Percentiles rank a stretch among this genome's conserved stretches.
phyloP scores from a whole-genome alignment of 2,797 vertebrate genomes.

The Numenius phaeopus region DNA sequence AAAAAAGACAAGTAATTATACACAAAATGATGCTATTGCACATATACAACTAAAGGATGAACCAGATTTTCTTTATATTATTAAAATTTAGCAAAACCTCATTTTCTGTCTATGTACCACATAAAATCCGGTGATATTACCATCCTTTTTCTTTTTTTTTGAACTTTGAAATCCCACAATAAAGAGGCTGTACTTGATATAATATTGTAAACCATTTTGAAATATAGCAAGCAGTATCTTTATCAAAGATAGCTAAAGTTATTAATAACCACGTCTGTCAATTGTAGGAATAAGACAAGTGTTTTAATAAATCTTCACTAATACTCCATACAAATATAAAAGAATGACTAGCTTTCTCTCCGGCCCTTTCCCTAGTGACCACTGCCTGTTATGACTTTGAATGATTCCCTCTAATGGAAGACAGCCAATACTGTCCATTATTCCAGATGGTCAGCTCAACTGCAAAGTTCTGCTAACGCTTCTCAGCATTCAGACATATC shows the following conservation, averaged over 20 bases:
- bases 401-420: slow-evolving; percentile 65
- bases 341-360: slow-evolving; percentile 65
- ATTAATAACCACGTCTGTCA: slow-evolving; percentile 51
- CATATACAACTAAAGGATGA: not conserved
- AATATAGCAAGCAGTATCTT: slow-evolving; percentile 50
- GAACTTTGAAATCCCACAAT: not conserved
- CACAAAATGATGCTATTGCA: slow-evolving; percentile 49
- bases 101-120: not conserved
- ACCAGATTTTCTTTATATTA: not conserved
- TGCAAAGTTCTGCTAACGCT: slow-evolving; percentile 54
- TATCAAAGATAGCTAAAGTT: slow-evolving; percentile 70
- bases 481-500: slow-evolving; percentile 33
- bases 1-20: slow-evolving; percentile 63
- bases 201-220: slow-evolving; percentile 46
- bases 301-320: slow-evolving; percentile 77
- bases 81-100: slow-evolving; percentile 36
- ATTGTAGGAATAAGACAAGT: slow-evolving; percentile 57
- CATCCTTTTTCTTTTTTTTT: not conserved
- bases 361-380: slow-evolving; percentile 35
- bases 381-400: slow-evolving; percentile 59
- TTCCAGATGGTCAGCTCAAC: slow-evolving; percentile 62
- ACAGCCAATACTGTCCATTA: slow-evolving; percentile 60
- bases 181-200: slow-evolving; percentile 30
- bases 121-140: not conserved
- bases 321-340: slow-evolving; percentile 71